Evolutionary conservation across 2,113 vertebrate genomes (phyloP).

Genomic region (Urocolius indicus): DNA sequence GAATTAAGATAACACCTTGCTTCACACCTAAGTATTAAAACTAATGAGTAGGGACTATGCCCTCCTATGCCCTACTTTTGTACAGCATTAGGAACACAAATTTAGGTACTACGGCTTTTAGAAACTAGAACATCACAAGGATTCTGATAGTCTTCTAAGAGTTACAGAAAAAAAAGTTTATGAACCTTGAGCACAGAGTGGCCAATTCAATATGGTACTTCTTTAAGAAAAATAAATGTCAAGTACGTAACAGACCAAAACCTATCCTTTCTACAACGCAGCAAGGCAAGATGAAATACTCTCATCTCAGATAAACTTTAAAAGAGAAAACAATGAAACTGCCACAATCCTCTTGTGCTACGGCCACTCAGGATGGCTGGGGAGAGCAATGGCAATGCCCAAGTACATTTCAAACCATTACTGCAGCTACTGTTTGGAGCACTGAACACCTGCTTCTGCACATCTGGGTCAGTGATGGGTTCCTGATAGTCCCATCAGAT

Average conservation of each 20-base stretch:
- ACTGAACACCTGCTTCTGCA: neutral
- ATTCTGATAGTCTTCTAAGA: neutral
- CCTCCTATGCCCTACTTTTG: neutral
- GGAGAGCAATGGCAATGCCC: rapidly evolving
- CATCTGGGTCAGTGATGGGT: neutral
- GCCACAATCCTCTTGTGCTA: neutral
- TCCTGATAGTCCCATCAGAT: neutral
- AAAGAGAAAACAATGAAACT: neutral
- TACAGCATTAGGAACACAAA: neutral
- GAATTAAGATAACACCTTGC: neutral
- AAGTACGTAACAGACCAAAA: neutral
- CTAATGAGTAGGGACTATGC: neutral
- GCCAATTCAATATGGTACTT: neutral
- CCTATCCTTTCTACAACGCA: neutral
- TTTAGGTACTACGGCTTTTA: rapidly evolving
- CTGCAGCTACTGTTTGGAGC: neutral
- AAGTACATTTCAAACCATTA: neutral
- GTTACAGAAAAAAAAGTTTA: neutral
- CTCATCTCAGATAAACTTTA: neutral
- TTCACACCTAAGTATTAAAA: neutral
- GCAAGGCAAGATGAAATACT: neutral
- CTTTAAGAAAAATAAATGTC: neutral
- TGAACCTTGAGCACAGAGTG: neutral
- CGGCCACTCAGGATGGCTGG: neutral
- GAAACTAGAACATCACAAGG: neutral